Evolutionary conservation across 2,888 invertebrate genomes (phyloP).

Genomic region (Lithophane socia): DNA sequence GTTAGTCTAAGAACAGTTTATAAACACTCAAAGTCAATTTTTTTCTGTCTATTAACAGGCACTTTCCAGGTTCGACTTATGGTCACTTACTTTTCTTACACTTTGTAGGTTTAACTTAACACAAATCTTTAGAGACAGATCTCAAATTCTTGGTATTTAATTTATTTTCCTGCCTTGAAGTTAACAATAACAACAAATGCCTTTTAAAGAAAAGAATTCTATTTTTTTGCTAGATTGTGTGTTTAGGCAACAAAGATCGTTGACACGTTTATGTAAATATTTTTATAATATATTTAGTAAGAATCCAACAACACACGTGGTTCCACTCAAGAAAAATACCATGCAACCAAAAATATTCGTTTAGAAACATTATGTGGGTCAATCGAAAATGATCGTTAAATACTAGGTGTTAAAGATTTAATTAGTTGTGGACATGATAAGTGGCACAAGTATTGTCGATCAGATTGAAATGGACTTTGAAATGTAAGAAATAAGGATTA

Average conservation of each 20-base stretch:
- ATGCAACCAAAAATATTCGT: conserved; percentile 29
- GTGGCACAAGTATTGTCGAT: background rate
- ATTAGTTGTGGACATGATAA: background rate
- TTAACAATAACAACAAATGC: background rate
- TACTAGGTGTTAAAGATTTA: background rate
- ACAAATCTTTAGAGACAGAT: background rate
- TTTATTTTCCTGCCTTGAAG: background rate
- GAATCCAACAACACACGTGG: conserved; percentile 44
- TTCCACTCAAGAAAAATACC: conserved; percentile 20
- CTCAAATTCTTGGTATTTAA: background rate
- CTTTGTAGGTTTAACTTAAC: background rate
- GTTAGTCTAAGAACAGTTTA: background rate
- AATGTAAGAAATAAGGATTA: rapidly evolving
- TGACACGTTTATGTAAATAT: conserved; percentile 46
- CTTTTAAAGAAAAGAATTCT: background rate
- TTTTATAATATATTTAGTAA: conserved; percentile 29
- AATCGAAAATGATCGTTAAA: conserved; percentile 34
- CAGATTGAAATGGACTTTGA: background rate
- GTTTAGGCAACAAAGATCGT: conserved; percentile 29
- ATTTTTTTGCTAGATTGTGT: conserved; percentile 23
- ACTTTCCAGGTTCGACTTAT: background rate
- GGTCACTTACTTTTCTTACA: background rate
- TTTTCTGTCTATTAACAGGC: too few relatives aligned
- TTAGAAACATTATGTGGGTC: conserved; percentile 11
- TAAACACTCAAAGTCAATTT: too few relatives aligned